phyloP scores from a whole-genome alignment of 2,797 vertebrate species.

The Anas georgica region DNA sequence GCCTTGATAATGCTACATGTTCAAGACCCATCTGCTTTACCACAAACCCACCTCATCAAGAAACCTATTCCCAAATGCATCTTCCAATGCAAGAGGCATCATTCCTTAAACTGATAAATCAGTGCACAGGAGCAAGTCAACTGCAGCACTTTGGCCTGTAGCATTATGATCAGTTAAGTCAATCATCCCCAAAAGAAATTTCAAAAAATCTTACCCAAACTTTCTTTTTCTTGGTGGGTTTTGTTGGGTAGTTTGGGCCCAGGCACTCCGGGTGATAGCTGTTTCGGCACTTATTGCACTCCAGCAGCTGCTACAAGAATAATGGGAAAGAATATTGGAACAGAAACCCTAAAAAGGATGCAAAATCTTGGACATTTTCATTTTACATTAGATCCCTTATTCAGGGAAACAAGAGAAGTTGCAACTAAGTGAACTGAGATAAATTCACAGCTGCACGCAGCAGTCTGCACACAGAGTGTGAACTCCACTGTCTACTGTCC shows the following conservation, averaged over 20 bases:
- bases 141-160: background rate
- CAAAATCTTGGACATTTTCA: background rate
- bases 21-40: background rate
- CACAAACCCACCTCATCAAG: background rate
- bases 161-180: accelerated
- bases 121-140: background rate
- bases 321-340: background rate
- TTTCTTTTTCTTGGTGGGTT: slow-evolving; percentile 98
- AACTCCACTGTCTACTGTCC: background rate
- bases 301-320: slow-evolving; percentile 87
- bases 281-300: slow-evolving; percentile 99
- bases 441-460: background rate
- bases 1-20: background rate
- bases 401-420: background rate
- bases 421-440: background rate
- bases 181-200: background rate
- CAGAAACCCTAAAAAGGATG: background rate
- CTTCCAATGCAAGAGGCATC: accelerated
- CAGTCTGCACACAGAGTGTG: background rate
- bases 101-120: background rate
- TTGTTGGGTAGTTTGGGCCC: slow-evolving; percentile 97
- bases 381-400: background rate
- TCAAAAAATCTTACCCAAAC: slow-evolving; percentile 87
- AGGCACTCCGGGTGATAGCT: slow-evolving; percentile 99
- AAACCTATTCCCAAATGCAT: background rate